A percentile compares a stretch with the other conserved stretches of the same genome.
These are phyloP conservation scores for Anas georgica DNA, from an alignment of 2,797 vertebrate species.

Conservation along the genomic window DNA sequence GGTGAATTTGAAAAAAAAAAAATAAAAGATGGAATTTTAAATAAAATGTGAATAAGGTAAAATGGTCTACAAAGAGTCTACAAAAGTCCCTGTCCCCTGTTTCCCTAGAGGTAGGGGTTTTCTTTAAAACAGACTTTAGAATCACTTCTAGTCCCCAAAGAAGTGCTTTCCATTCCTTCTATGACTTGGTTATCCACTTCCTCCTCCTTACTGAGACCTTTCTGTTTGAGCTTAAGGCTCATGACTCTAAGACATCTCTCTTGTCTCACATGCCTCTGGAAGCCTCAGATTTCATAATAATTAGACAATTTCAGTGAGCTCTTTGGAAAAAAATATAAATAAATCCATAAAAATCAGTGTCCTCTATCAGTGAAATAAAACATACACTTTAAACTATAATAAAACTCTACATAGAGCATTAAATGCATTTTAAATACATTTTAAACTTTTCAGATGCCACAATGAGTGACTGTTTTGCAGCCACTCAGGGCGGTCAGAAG, in stretches of 20 bases:
- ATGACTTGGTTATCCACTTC: neutral
- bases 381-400: neutral
- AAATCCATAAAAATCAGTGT: neutral
- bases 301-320: neutral
- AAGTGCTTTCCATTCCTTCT: neutral
- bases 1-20: too few species aligned
- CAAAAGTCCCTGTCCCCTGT: neutral
- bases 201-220: neutral
- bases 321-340: neutral
- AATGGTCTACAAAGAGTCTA: neutral
- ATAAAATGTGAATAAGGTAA: neutral
- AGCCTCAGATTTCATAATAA: neutral
- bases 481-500: neutral
- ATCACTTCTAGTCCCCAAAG: neutral
- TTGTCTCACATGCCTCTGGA: neutral
- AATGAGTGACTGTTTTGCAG: neutral
- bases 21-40: neutral
- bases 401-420: neutral
- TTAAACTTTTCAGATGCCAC: neutral
- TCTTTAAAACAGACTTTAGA: neutral
- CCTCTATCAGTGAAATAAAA: neutral
- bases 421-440: neutral
- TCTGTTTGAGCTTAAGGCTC: neutral
- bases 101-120: neutral
- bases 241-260: neutral